Conservation (phyloP, 1,140 invertebrate species). For the Batillaria attramentaria region DNA sequence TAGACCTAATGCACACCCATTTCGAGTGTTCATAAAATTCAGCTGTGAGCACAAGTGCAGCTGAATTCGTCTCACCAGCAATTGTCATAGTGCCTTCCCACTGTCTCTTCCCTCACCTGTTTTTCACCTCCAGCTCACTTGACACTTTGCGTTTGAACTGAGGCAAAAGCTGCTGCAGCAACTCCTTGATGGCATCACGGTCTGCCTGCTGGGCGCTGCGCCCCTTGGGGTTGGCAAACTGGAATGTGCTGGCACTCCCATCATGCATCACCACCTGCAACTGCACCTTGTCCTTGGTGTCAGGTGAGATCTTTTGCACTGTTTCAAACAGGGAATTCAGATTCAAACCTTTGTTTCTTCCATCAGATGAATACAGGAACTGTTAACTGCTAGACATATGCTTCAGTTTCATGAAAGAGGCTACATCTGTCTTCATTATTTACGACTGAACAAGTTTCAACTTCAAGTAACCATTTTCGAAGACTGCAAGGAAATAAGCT, state of each 20-base stretch:
- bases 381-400: no score
- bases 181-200: slow-evolving; percentile 93
- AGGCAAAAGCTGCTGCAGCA: slow-evolving; percentile 92
- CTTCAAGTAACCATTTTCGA: no score
- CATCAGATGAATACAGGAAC: no score
- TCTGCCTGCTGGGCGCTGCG: slow-evolving; percentile 88
- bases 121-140: slow-evolving; percentile 81
- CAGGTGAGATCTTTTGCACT: slow-evolving; percentile 99
- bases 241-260: slow-evolving; percentile 95
- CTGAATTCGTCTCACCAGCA: neutral
- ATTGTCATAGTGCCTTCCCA: no score
- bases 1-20: neutral
- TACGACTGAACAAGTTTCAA: no score
- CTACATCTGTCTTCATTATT: no score
- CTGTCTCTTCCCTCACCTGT: slow-evolving; percentile 68
- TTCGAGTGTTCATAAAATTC: neutral
- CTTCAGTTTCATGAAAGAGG: no score
- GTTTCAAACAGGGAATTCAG: slow-evolving; percentile 45
- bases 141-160: slow-evolving; percentile 96
- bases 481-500: no score
- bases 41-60: neutral
- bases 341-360: neutral
- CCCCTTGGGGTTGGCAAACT: slow-evolving; percentile 93
- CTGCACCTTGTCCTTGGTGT: slow-evolving; percentile 98
- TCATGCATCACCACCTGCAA: slow-evolving; percentile 97